These are phyloP conservation scores for Dynastes maya DNA, from an alignment of 2,888 invertebrate species.

Conservation along the genomic window DNA sequence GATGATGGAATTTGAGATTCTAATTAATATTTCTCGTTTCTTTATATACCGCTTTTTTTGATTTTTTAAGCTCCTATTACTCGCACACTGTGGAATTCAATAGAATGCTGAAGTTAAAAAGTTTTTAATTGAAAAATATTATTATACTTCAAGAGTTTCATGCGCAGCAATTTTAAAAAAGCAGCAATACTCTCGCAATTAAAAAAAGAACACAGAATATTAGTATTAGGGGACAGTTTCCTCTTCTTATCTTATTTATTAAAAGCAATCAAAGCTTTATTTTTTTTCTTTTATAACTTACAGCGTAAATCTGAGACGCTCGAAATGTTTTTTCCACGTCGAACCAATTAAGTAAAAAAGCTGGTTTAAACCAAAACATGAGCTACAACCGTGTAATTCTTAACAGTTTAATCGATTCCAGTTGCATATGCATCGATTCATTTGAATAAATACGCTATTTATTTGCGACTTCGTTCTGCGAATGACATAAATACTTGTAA, in stretches of 20 bases:
- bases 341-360: neutral
- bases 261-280: no score
- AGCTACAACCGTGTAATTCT: neutral
- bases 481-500: slow-evolving; percentile 1
- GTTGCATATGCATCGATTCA: neutral
- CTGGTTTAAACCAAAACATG: neutral
- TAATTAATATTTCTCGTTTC: neutral
- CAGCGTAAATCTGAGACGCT: neutral
- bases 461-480: neutral
- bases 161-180: neutral
- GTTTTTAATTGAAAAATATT: neutral
- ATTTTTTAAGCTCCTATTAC: no score
- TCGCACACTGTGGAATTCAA: no score
- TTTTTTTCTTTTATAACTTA: neutral
- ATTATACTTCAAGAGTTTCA: neutral
- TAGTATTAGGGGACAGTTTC: neutral
- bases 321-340: neutral
- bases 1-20: neutral
- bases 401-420: slow-evolving; percentile 2
- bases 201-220: neutral
- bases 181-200: neutral
- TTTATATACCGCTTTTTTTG: neutral
- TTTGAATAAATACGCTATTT: slow-evolving; percentile 3
- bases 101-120: neutral
- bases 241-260: neutral